Base-by-base conservation (phyloP, 2,797 vertebrate species). In the Urocyon cinereoargenteus region DNA sequence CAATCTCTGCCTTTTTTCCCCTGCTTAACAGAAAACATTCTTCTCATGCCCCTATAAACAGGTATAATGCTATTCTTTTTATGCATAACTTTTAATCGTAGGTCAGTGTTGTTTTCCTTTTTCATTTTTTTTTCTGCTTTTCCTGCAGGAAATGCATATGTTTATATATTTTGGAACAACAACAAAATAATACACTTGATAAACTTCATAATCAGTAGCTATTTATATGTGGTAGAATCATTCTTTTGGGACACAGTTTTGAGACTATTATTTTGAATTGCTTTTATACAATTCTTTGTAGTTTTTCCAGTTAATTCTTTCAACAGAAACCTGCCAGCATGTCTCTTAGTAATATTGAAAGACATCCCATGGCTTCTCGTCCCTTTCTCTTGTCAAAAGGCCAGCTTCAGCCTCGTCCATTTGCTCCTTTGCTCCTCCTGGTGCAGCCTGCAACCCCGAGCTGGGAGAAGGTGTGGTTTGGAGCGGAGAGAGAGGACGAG, bases 1-100 rank as follows among this genome's bases (percentile, higher is more conserved):
- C 40, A 6, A 19, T 66, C n/a, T 73, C 13, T 0, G 0, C 3
- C 3, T 8, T 7, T 85, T 0, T 2, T 10, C 7, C 4, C 12
- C 26, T 10, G 15, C 73, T n/a, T 64, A 34, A 61, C 18, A 82
- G 66, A 86, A 82, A 70, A 19, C 24, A 1, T n/a, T 34, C 45
- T 92, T 70, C 24, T 73, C 34, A 15, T 12, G 70, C 22, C 34
- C 34, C 9, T 22, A 0, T 3, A 81, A 51, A 31, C 31, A 82
- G 53, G 24, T n/a, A 15, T 10, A 55, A 24, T n/a, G 40, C 10
- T 64, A 10, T 77, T 12, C 26, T 36, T 75, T 55, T 40, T 36
- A 64, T 12, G 57, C 45, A 13, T 70, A 31, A 62, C 51, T 72
- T 84, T 81, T 59, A 53, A 45, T 53, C 70, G 75, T 45, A 68